Percentiles rank a stretch among this genome's conserved stretches.
phyloP scores from a whole-genome alignment of 1,140 invertebrate genomes.

The Drosophila simulans region DNA sequence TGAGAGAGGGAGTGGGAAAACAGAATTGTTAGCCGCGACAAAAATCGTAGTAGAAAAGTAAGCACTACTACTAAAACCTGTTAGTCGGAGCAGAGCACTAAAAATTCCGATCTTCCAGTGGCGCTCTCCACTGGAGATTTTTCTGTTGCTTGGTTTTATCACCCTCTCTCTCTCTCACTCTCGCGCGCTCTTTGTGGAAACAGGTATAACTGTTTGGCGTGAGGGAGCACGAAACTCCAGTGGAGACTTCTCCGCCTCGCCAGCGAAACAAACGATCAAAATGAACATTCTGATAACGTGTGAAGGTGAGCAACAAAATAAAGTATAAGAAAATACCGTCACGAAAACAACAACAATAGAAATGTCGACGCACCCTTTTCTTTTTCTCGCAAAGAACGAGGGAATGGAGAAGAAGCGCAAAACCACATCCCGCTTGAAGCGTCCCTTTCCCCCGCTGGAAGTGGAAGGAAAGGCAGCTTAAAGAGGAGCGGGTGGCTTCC shows the following conservation, averaged over 20 bases:
- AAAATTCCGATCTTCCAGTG: constrained; percentile 80
- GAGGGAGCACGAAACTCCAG: constrained; percentile 37
- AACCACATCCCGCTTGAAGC: constrained; percentile 75
- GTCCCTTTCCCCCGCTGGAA: constrained; percentile 36
- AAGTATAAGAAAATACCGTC: constrained; percentile 46
- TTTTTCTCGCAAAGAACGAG: constrained; percentile 49
- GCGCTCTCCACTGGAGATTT: constrained; percentile 55
- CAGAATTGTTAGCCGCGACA: constrained; percentile 53
- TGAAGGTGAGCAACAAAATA: constrained; percentile 79
- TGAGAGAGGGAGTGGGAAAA: constrained; percentile 29
- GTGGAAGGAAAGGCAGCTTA: constrained; percentile 21
- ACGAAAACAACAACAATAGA: constrained; percentile 54
- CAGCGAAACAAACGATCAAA: constrained; percentile 67
- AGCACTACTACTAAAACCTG: constrained; percentile 54
- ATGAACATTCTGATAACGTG: constrained; percentile 71
- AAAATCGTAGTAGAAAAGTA: constrained; percentile 74
- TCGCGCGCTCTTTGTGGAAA: constrained; percentile 28
- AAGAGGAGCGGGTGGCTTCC: constrained; percentile 65
- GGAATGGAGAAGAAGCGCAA: constrained; percentile 59
- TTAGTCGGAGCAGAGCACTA: constrained; percentile 63
- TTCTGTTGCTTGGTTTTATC: constrained; percentile 11
- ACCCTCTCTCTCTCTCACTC: constrained; percentile 3
- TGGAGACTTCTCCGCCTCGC: constrained; percentile 47
- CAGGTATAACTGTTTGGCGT: constrained; percentile 72
- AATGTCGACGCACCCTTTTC: constrained; percentile 80